Percentiles rank a stretch among this genome's conserved stretches.
Evolutionary conservation across 2,888 invertebrate genomes (phyloP).

Genomic region (Lepidonotus clava): DNA sequence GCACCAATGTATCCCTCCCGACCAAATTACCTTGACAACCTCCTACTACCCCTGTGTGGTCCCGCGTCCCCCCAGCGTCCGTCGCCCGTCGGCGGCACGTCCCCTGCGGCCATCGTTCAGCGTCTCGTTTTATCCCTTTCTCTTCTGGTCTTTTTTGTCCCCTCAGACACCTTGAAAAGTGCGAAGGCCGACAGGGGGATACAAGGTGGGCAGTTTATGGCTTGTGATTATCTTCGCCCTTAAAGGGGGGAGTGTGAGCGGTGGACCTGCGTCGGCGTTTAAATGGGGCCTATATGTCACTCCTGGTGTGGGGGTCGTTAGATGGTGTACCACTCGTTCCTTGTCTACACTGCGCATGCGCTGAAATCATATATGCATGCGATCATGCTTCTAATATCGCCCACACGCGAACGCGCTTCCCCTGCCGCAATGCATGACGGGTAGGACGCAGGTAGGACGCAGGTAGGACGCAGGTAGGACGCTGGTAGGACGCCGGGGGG

Average conservation of each 20-base stretch:
- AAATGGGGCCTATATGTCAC: no score
- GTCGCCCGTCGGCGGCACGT: neutral
- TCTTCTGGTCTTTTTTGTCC: slow-evolving; percentile 1
- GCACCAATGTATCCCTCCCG: neutral
- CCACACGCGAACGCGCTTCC: slow-evolving; percentile 13
- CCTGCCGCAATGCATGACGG: neutral
- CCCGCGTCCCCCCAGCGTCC: neutral
- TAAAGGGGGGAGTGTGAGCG: neutral
- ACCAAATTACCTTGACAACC: neutral
- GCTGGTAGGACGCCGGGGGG: no score
- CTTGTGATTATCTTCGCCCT: neutral
- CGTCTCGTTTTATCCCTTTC: neutral
- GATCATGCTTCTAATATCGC: neutral
- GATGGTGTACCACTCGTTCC: neutral
- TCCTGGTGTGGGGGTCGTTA: no score
- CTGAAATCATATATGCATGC: neutral
- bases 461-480: no score
- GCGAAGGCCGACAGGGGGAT: neutral
- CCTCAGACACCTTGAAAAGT: slow-evolving; percentile 1
- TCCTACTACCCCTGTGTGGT: slow-evolving; percentile 7
- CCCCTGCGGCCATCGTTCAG: neutral
- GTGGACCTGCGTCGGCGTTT: neutral
- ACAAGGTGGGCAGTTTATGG: slow-evolving; percentile 22
- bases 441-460: no score
- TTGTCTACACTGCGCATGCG: neutral